Conservation (phyloP, 1,140 invertebrate species). For the Hylyphantes graminicola region DNA sequence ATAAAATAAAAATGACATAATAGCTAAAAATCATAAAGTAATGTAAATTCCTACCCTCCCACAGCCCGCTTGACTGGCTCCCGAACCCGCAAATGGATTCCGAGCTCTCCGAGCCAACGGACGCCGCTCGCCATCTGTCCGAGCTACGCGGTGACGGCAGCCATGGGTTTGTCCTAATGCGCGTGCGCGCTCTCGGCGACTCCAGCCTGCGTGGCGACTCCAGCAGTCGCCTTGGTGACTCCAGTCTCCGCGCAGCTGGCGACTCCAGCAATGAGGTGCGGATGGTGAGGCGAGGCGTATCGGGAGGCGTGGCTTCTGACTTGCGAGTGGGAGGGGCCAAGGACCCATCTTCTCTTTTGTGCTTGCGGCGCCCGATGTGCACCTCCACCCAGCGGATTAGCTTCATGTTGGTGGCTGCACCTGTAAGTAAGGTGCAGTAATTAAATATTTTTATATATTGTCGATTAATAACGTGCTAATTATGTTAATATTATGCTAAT, state of each 20-base stretch:
- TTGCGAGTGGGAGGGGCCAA: constrained; percentile 7
- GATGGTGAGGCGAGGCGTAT: constrained; percentile 29
- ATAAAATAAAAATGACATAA: no score
- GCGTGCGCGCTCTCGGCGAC: constrained; percentile 44
- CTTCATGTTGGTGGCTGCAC: constrained; percentile 35
- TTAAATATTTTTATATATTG: no score
- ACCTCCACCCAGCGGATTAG: constrained; percentile 60
- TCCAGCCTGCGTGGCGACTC: constrained; percentile 32
- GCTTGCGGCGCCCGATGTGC: constrained; percentile 57
- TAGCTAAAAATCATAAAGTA: no score
- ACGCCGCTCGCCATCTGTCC: constrained; percentile 20
- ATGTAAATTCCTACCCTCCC: constrained; percentile 32
- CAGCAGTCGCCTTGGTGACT: constrained; percentile 6
- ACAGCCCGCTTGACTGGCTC: constrained; percentile 54
- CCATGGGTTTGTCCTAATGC: constrained; percentile 58
- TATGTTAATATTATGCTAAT: no score
- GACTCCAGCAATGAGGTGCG: constrained; percentile 47
- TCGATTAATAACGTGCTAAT: no score
- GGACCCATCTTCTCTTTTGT: constrained; percentile 40
- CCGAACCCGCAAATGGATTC: constrained; percentile 57
- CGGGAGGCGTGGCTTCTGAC: constrained; percentile 32
- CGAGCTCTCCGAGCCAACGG: constrained; percentile 51
- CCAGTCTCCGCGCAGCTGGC: constrained; percentile 5
- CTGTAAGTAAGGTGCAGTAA: no score
- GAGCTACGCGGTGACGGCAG: constrained; percentile 47